Conservation (phyloP, 2,888 invertebrate genomes). For the Clusia tigrina region DNA sequence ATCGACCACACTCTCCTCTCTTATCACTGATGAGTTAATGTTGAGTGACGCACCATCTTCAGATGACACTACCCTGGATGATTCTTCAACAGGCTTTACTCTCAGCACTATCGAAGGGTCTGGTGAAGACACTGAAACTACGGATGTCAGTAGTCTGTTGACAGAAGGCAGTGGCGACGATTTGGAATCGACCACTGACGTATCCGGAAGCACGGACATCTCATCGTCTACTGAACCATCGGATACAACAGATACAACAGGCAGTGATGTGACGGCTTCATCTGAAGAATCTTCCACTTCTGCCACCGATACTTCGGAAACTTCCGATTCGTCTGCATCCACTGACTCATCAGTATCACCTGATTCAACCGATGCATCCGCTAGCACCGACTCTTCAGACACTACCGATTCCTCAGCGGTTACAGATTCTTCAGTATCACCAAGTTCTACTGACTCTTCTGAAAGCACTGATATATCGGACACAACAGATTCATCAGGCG, state of each 20-base stretch:
- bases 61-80: constrained; percentile 46
- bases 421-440: constrained; percentile 15
- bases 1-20: constrained; percentile 54
- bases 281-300: neutral
- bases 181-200: constrained; percentile 27
- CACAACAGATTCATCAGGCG: constrained; percentile 31
- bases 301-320: constrained; percentile 29
- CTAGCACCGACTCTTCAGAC: constrained; percentile 31
- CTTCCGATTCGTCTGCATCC: constrained; percentile 33
- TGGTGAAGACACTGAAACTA: constrained; percentile 49
- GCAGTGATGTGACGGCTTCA: neutral
- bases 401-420: constrained; percentile 28
- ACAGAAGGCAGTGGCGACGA: constrained; percentile 57
- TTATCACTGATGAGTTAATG: constrained; percentile 66
- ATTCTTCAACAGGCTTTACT: constrained; percentile 48
- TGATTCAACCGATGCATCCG: constrained; percentile 19
- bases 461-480: constrained; percentile 26
- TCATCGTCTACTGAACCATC: constrained; percentile 24
- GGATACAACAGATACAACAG: constrained; percentile 18
- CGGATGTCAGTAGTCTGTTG: constrained; percentile 39
- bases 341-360: constrained; percentile 32
- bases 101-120: constrained; percentile 48
- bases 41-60: constrained; percentile 65
- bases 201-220: constrained; percentile 18
- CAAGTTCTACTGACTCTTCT: constrained; percentile 19